Base-by-base conservation (phyloP, 2,113 vertebrate genomes). In the Serinus canaria region DNA sequence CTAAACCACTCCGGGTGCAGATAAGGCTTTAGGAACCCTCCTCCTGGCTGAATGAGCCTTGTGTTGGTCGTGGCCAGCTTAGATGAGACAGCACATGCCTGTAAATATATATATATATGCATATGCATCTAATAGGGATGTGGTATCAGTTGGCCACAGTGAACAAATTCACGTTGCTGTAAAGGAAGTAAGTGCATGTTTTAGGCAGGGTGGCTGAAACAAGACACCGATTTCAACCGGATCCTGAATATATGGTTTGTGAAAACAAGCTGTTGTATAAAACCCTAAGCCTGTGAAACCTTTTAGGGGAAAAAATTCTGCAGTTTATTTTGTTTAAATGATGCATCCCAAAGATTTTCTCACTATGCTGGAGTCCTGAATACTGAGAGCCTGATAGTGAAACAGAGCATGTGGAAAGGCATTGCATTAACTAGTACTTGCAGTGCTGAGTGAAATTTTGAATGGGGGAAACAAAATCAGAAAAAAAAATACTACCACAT, bases 181-280 rank as follows among this genome's bases (percentile, higher is more conserved):
- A 39, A 82, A 74, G 73, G 90, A 81, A 85, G 28, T 39, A 30
- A 31, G 49, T 20, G 19, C 58, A 3, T 70, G 90, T 82, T 90
- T 91, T 67, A 80, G 69, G 49, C 39, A 75, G 89, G 52, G 53
- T 75, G 91, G 60, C 56, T 92, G 80, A 89, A 95, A 94, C 23
- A 41, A 47, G 85, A 69, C 47, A 69, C 66, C 0, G 1, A 68
- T 94, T 95, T 87, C 78, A 92, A 85, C 56, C 0, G 9, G 56
- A 74, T 80, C 73, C 72, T 50, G 37, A 47, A 62, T 86, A 67
- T 87, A 60, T 44, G 25, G 52, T 93, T 92, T 83, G 77, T 82
- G 18, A 78, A 90, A 91, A 73, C 25, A 60, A 73, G 39, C 53
- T 76, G 21, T 87, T 70, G 35, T 59, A 30, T 77, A 83, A 80